These are phyloP conservation scores for Thunnus albacares DNA, from an alignment of 2,797 vertebrate species.

Conservation along the genomic window DNA sequence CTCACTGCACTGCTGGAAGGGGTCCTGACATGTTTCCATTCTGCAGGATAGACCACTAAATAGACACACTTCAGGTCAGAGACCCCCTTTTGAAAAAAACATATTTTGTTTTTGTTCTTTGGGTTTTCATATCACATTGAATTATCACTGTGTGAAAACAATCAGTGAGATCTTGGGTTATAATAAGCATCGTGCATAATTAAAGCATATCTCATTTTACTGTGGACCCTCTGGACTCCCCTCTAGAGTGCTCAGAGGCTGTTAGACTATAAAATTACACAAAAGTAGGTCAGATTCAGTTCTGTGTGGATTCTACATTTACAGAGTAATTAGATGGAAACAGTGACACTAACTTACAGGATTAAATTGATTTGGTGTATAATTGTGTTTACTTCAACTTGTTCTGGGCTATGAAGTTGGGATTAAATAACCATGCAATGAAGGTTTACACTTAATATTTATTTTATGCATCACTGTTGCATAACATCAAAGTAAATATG, in stretches of 20 bases:
- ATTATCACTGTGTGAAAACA: not conserved
- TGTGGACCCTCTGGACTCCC: too few relatives aligned
- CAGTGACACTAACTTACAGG: not conserved
- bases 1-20: not conserved
- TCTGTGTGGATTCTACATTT: not conserved
- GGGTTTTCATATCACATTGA: not conserved
- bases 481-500: not conserved
- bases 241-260: not conserved
- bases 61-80: not conserved
- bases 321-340: not conserved
- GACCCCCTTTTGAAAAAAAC: not conserved
- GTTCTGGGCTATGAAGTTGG: not conserved
- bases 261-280: not conserved
- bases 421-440: constrained; percentile 5
- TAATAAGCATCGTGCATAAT: not conserved
- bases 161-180: not conserved
- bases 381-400: not conserved
- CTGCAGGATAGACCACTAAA: not conserved
- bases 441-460: constrained; percentile 1
- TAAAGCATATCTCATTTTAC: not conserved
- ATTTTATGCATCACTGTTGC: constrained; percentile 26
- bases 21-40: not conserved
- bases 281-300: not conserved
- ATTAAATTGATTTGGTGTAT: not conserved
- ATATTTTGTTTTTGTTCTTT: constrained; percentile 2